Conservation (phyloP, 2,888 invertebrate genomes). For the Steromphala cineraria region DNA sequence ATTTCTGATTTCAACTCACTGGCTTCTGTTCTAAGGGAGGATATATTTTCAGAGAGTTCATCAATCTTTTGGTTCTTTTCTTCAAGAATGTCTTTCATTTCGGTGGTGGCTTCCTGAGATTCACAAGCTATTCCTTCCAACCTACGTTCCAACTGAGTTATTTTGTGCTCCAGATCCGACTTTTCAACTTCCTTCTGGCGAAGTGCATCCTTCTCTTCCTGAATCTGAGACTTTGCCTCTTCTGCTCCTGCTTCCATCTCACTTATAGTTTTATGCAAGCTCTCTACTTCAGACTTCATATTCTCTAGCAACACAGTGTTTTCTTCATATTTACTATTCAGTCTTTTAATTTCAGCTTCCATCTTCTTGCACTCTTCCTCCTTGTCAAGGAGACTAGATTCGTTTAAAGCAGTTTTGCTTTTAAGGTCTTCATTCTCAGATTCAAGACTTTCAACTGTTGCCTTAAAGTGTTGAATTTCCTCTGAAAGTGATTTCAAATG, state of each 20-base stretch:
- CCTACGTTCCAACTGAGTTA: constrained; percentile 22
- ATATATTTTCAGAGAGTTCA: constrained; percentile 26
- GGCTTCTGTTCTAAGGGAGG: constrained; percentile 23
- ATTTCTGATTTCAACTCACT: constrained; percentile 21
- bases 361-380: not conserved
- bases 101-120: constrained; percentile 8
- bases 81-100: constrained; percentile 19
- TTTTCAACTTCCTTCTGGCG: constrained; percentile 1
- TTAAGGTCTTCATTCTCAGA: not conserved
- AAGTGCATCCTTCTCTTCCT: constrained; percentile 19
- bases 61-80: constrained; percentile 23
- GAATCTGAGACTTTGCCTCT: not conserved
- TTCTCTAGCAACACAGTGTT: not conserved
- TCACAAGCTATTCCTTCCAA: constrained; percentile 20
- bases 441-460: constrained; percentile 1
- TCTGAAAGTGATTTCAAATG: constrained; percentile 12
- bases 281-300: not conserved
- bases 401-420: not conserved
- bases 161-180: constrained; percentile 23
- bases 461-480: not conserved
- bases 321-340: not conserved
- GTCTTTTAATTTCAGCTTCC: not conserved
- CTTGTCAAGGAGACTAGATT: not conserved
- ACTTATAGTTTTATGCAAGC: not conserved
- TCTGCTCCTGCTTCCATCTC: constrained; percentile 4